phyloP scores from a whole-genome alignment of 2,113 vertebrate species.

The Pterocles gutturalis region DNA sequence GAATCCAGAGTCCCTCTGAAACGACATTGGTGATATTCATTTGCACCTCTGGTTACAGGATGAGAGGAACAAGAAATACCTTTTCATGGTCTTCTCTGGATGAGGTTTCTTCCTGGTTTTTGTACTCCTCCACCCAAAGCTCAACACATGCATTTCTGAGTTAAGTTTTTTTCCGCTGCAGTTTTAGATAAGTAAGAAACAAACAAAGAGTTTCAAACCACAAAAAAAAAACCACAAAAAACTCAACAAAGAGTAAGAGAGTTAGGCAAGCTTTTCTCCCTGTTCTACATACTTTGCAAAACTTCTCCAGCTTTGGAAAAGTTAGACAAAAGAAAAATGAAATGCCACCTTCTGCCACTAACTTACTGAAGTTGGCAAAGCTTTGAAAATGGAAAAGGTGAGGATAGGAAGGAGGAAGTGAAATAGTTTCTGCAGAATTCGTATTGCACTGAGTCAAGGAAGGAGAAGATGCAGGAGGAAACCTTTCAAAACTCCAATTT shows the following conservation, averaged over 20 bases:
- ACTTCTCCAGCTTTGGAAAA: neutral
- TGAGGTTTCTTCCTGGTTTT: neutral
- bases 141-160: neutral
- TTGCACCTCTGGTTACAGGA: neutral
- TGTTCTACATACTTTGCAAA: neutral
- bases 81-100: neutral
- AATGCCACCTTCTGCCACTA: neutral
- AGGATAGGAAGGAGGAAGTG: neutral
- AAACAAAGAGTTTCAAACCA: neutral
- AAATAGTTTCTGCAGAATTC: neutral
- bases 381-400: neutral
- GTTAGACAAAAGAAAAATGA: neutral
- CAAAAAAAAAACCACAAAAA: no score
- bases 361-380: neutral
- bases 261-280: neutral
- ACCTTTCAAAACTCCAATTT: neutral
- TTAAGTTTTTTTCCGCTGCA: neutral
- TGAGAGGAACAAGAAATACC: neutral
- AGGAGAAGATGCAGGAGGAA: neutral
- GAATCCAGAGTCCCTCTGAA: neutral
- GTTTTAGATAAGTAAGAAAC: neutral
- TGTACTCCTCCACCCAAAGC: neutral
- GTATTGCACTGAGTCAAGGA: neutral
- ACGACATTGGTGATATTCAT: neutral
- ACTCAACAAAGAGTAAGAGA: no score